Conservation (phyloP, 2,888 invertebrate genomes). For the Pachycephus smyrnensis region DNA sequence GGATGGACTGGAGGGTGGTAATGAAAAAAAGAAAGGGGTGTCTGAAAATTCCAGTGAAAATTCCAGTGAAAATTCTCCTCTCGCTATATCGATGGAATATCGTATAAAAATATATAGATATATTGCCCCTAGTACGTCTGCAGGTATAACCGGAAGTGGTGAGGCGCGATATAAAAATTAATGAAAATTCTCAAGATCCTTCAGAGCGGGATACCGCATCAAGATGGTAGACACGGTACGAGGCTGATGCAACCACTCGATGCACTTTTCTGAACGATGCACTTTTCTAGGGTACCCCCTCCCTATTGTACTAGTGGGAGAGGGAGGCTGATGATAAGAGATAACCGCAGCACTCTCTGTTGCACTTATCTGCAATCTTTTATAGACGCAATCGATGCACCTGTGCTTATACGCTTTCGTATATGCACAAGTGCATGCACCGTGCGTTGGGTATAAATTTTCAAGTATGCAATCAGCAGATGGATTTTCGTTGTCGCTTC, state of each 20-base stretch:
- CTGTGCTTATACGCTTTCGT: not conserved
- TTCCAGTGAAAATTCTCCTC: not conserved
- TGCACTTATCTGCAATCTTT: not conserved
- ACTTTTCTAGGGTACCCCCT: not conserved
- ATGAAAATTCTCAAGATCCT: not conserved
- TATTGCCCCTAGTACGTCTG: not conserved
- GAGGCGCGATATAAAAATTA: not conserved
- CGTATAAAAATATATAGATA: not conserved
- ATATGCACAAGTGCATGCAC: not conserved
- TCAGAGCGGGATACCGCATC: not conserved
- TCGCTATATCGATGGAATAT: not conserved
- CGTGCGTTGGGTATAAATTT: not conserved
- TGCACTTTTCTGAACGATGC: not conserved
- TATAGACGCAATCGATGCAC: not conserved
- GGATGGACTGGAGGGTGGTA: not conserved
- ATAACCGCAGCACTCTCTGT: not conserved
- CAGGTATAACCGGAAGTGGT: not conserved
- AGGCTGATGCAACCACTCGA: not conserved
- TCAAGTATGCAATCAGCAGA: not conserved
- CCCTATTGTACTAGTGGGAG: too few relatives aligned
- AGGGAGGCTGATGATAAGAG: not conserved
- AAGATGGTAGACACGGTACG: not conserved
- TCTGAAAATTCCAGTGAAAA: not conserved
- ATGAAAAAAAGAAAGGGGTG: not conserved
- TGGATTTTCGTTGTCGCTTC: not conserved